Evolutionary conservation across 2,113 vertebrate species (phyloP), one percentile per base, ranked within the genome.

Genomic region (Eupsittula cactorum): DNA sequence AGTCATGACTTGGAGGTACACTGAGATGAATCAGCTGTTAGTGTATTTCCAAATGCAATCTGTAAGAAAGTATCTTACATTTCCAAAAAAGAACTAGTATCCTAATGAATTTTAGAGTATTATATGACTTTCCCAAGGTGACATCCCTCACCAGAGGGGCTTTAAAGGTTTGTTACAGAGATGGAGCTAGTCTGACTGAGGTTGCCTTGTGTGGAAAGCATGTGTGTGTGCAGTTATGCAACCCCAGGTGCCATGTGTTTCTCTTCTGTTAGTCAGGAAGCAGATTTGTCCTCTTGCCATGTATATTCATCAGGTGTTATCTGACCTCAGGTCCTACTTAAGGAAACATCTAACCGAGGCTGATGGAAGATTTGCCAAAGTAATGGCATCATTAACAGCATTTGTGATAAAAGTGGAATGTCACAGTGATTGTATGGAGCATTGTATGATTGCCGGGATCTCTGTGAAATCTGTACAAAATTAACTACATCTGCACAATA

Each of bases 401-500:
- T 46, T 50, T 63, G 28, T 80, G 86, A 75, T 96, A 96, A 85
- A 98, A 97, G 96, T 85, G 79, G 95, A 97, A 91, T 44, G 35
- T 84, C 95, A 96, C 95, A 86, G 88, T 87, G 95, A 96, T 73
- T 92, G 92, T 90, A 47, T 4, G 74, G 96, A 94, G 91, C 75
- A 63, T 94, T 95, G 94, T 91, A 95, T 81, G 96, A 97, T 95
- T 97, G 95, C 93, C 82, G 75, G 84, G 86, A 85, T 97, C 95
- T 96, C 95, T 95, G 95, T 97, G 95, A 97, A 97, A 94, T 96
- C 93, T 84, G 77, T 64, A 81, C 91, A 75, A 94, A 97, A 98
- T 97, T 91, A 97, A 95, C 95, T 95, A 50, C 98, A 98, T 97
- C 97, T 97, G 97, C 87, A 94, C 78, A 93, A 95, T 93, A 96